Percentiles rank a stretch among this genome's conserved stretches.
Conservation (phyloP, 2,888 invertebrate species). For the Subacronicta megacephala region DNA sequence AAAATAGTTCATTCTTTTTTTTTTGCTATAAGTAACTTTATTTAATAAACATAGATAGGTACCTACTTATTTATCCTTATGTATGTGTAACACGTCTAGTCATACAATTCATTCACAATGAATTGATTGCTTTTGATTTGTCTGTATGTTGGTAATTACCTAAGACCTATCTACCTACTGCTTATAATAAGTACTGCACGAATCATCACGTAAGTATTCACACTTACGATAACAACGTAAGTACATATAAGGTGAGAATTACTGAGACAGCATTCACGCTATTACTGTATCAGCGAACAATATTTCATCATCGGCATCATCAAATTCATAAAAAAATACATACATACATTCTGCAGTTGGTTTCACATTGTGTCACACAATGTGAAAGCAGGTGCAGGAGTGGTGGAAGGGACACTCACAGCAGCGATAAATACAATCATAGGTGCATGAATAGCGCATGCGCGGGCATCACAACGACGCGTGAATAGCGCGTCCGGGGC, state of each 20-base stretch:
- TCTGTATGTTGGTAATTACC: background rate
- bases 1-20: constrained; percentile 51
- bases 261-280: background rate
- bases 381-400: too few species aligned
- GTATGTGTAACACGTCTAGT: background rate
- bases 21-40: constrained; percentile 38
- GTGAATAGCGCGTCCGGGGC: too few species aligned
- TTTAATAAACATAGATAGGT: constrained; percentile 26
- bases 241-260: constrained; percentile 18
- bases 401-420: too few species aligned
- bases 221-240: constrained; percentile 12
- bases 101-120: background rate
- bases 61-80: constrained; percentile 34
- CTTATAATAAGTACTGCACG: constrained; percentile 12
- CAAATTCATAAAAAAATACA: background rate
- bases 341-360: background rate
- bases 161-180: background rate
- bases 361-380: too few species aligned
- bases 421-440: too few species aligned
- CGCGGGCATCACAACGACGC: too few species aligned
- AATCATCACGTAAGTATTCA: constrained; percentile 13
- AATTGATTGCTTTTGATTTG: constrained; percentile 4
- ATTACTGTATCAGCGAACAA: background rate
- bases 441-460: too few species aligned
- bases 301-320: background rate